These are phyloP conservation scores for Glaucopsyche alexis DNA, from an alignment of 2,888 invertebrate species.

Conservation along the genomic window DNA sequence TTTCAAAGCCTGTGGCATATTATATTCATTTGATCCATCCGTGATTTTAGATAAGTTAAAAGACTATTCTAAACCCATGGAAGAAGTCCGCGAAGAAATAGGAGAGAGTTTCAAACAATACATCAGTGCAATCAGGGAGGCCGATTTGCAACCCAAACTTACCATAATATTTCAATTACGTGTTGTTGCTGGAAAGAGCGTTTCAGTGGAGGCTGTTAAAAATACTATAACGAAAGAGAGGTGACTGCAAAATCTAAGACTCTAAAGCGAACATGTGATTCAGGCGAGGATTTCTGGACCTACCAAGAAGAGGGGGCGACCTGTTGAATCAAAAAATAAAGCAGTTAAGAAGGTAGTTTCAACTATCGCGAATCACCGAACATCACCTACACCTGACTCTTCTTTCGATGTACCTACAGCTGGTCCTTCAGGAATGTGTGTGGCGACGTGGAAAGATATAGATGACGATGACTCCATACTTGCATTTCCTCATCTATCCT, in stretches of 20 bases:
- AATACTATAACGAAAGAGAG: conserved; percentile 18
- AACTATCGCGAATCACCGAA: neutral
- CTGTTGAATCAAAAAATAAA: conserved; percentile 6
- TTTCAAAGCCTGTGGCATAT: neutral
- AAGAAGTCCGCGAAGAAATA: conserved; percentile 12
- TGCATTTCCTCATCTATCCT: neutral
- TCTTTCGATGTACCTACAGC: neutral
- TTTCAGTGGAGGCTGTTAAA: conserved; percentile 4
- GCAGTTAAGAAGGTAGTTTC: conserved; percentile 1
- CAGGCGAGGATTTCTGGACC: neutral
- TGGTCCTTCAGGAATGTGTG: conserved; percentile 1
- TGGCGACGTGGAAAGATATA: neutral
- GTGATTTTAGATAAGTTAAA: neutral
- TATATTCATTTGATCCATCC: conserved; percentile 3
- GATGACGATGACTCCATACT: conserved; percentile 1
- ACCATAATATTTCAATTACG: conserved; percentile 25
- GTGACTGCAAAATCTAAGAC: neutral
- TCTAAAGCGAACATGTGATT: neutral
- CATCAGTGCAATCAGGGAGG: neutral
- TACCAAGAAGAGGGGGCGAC: neutral
- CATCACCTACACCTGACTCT: neutral
- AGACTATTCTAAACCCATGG: conserved; percentile 17
- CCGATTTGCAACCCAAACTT: conserved; percentile 11
- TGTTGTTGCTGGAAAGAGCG: conserved; percentile 13
- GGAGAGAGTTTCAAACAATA: conserved; percentile 11